phyloP scores from a whole-genome alignment of 2,888 invertebrate species.

The Dynastes hyllus region DNA sequence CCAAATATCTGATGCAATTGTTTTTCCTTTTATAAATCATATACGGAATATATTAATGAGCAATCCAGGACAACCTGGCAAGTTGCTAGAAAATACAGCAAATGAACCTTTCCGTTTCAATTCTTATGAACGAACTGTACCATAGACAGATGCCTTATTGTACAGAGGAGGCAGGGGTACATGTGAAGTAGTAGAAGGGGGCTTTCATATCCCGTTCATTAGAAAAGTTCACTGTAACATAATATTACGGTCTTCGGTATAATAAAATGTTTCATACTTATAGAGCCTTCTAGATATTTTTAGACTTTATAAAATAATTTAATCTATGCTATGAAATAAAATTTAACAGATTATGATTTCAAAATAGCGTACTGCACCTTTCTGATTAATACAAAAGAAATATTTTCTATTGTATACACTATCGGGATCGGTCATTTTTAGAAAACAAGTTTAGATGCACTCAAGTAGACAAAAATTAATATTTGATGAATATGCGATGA shows the following conservation, averaged over 20 bases:
- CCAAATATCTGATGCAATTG: too few relatives aligned
- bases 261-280: slow-evolving; percentile 6
- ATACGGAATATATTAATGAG: neutral
- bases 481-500: neutral
- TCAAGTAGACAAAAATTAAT: neutral
- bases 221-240: slow-evolving; percentile 43
- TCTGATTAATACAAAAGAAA: too few relatives aligned
- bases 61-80: neutral
- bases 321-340: too few relatives aligned
- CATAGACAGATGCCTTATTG: slow-evolving; percentile 54
- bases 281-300: neutral
- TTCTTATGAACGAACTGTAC: slow-evolving; percentile 54
- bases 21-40: too few relatives aligned
- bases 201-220: slow-evolving; percentile 42
- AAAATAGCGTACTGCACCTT: too few relatives aligned
- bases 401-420: too few relatives aligned
- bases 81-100: neutral
- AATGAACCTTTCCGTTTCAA: slow-evolving; percentile 19
- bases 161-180: slow-evolving; percentile 45
- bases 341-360: too few relatives aligned
- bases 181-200: slow-evolving; percentile 34
- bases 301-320: too few relatives aligned
- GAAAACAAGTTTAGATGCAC: neutral
- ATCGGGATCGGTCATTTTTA: neutral
- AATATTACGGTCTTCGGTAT: slow-evolving; percentile 18